phyloP scores from a whole-genome alignment of 2,888 invertebrate genomes.

The Dorcus hopei region DNA sequence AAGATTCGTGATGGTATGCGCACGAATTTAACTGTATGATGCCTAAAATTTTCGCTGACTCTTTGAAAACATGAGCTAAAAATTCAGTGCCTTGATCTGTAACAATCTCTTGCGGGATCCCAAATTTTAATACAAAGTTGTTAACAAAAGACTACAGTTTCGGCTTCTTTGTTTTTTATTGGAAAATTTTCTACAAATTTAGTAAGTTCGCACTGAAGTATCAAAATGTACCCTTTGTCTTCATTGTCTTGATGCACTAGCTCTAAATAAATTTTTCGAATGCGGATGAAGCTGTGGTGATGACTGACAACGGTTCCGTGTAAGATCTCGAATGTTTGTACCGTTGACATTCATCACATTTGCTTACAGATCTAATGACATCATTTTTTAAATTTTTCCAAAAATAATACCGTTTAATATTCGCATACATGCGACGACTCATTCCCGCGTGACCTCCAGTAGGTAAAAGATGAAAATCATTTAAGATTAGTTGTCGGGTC shows the following conservation, averaged over 20 bases:
- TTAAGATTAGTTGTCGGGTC: too few species aligned
- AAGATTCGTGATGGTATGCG: neutral
- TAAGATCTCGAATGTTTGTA: conserved; percentile 19
- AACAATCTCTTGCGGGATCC: conserved; percentile 13
- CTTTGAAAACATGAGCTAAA: neutral
- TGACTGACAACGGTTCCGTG: conserved; percentile 19
- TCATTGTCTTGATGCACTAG: conserved; percentile 4
- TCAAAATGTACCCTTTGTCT: conserved; percentile 17
- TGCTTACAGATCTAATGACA: conserved; percentile 22
- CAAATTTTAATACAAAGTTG: conserved; percentile 21
- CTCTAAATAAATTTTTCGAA: conserved; percentile 24
- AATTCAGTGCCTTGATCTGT: conserved; percentile 3
- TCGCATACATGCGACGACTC: too few species aligned
- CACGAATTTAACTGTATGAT: neutral
- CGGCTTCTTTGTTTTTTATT: conserved; percentile 16
- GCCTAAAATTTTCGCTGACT: neutral
- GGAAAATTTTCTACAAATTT: conserved; percentile 20
- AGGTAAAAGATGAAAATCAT: too few species aligned
- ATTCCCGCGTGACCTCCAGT: too few species aligned
- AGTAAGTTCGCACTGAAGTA: conserved; percentile 18
- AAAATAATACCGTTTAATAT: too few species aligned
- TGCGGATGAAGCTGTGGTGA: conserved; percentile 18
- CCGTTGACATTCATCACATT: conserved; percentile 24
- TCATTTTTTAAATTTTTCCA: too few species aligned
- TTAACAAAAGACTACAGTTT: conserved; percentile 20